phyloP scores from a whole-genome alignment of 2,888 invertebrate genomes.

The Xestia sexstrigata region DNA sequence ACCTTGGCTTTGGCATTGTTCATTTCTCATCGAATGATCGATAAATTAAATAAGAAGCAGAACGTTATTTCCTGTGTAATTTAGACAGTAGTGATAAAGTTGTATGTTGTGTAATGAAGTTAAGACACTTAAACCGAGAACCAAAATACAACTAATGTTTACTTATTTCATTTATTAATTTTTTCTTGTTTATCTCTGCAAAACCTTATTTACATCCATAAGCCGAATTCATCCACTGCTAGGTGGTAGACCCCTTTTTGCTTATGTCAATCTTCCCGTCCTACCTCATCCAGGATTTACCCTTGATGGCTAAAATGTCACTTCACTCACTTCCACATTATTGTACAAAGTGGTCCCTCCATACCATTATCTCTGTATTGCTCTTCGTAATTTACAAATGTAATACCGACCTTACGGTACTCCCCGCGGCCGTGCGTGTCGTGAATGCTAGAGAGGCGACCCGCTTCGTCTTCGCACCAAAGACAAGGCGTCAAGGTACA shows the following conservation, averaged over 20 bases:
- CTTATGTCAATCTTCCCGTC: no score
- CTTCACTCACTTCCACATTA: no score
- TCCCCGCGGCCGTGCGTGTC: slow-evolving; percentile 56
- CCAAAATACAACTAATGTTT: neutral
- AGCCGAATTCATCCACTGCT: neutral
- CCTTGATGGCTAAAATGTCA: no score
- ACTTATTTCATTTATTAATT: no score
- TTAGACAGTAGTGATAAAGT: neutral
- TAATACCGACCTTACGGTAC: slow-evolving; percentile 63
- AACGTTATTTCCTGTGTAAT: neutral
- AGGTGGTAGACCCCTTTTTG: no score
- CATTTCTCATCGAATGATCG: neutral
- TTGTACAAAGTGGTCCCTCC: slow-evolving; percentile 19
- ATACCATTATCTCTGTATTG: neutral
- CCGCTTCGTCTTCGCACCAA: slow-evolving; percentile 23
- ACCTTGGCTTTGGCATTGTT: neutral
- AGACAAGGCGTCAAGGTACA: slow-evolving; percentile 24
- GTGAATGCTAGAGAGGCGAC: slow-evolving; percentile 51
- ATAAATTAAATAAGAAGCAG: neutral
- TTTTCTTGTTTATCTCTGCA: no score
- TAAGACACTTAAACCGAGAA: neutral
- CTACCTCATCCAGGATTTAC: no score
- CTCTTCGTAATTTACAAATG: slow-evolving; percentile 51
- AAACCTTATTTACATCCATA: neutral
- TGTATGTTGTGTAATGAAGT: no score